Conservation (phyloP, 2,113 vertebrate genomes). For the Gymnarchus niloticus region DNA sequence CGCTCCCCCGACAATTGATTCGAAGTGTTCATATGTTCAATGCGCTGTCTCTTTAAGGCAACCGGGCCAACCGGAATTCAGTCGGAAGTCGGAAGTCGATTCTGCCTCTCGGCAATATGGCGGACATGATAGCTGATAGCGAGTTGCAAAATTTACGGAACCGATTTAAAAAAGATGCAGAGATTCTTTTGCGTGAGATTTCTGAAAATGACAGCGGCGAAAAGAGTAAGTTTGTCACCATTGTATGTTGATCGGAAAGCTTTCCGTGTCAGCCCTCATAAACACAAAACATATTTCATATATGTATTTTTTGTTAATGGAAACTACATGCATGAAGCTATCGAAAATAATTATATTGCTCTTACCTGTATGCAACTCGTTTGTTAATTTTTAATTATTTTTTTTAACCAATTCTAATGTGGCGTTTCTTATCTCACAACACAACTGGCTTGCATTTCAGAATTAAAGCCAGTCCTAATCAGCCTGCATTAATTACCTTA, state of each 20-base stretch:
- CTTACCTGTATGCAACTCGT: no score
- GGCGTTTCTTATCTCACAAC: not conserved
- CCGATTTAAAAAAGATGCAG: constrained; percentile 60
- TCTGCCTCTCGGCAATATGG: constrained; percentile 25
- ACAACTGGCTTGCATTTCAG: not conserved
- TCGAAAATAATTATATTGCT: no score
- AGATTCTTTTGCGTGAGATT: constrained; percentile 51
- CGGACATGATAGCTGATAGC: constrained; percentile 43
- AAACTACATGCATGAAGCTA: no score
- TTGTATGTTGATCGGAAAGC: not conserved
- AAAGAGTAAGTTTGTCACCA: constrained; percentile 53
- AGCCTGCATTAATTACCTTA: not conserved
- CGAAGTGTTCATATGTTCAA: not conserved
- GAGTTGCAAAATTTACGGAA: constrained; percentile 58
- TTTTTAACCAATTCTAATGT: not conserved
- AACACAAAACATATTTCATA: no score
- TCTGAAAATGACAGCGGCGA: constrained; percentile 42
- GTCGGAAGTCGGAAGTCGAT: constrained; percentile 6
- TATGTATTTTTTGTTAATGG: no score
- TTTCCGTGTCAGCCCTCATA: not conserved
- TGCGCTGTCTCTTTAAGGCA: not conserved
- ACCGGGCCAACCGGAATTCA: not conserved
- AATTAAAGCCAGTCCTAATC: not conserved
- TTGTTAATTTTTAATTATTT: no score
- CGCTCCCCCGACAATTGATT: not conserved